A percentile compares a stretch with the other conserved stretches of the same genome.
These are phyloP conservation scores for Syrmaticus mikado DNA, from an alignment of 2,113 vertebrate genomes.

Conservation along the genomic window DNA sequence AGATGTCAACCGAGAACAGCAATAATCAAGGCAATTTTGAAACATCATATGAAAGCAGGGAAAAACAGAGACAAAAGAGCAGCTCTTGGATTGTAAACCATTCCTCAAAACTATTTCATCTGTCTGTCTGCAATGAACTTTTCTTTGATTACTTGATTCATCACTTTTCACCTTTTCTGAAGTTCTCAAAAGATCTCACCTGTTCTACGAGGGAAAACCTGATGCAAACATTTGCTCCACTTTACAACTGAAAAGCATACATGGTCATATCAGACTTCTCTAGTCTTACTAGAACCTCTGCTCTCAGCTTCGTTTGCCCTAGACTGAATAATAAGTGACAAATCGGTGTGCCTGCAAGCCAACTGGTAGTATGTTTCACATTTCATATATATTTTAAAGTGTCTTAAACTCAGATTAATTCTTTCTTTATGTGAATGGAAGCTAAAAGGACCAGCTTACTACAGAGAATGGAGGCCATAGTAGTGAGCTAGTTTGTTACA, in stretches of 20 bases:
- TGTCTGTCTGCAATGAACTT: neutral
- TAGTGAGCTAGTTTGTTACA: neutral
- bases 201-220: neutral
- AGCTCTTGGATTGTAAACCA: neutral
- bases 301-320: neutral
- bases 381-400: neutral
- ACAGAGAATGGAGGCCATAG: neutral
- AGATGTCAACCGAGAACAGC: neutral
- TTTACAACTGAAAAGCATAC: neutral
- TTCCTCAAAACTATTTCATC: neutral
- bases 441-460: neutral
- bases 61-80: neutral
- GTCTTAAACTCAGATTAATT: neutral
- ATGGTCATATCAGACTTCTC: neutral
- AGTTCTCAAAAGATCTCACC: neutral
- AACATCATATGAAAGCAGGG: neutral
- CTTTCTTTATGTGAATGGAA: neutral
- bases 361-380: neutral
- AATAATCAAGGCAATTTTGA: conserved; percentile 6
- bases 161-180: neutral
- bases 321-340: neutral
- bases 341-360: neutral
- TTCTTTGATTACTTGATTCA: neutral
- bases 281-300: neutral
- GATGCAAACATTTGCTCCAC: neutral